Conservation (phyloP, 2,113 vertebrate species). For the Rhynchopsitta pachyrhyncha region DNA sequence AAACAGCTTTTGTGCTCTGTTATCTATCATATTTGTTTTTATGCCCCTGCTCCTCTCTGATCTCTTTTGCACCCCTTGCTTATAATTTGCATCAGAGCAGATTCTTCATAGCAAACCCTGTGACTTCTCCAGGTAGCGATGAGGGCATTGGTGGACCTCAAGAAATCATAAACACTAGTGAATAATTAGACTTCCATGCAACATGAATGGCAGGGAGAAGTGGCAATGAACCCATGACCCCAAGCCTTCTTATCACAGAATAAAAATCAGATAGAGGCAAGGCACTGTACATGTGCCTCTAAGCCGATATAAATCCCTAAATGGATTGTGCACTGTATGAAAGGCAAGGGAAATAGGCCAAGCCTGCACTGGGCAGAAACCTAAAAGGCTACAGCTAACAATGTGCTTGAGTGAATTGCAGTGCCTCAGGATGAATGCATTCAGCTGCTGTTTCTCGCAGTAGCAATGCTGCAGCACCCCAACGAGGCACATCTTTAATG, state of each 20-base stretch:
- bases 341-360: conserved; percentile 62
- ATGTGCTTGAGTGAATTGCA: neutral
- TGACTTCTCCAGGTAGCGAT: neutral
- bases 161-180: neutral
- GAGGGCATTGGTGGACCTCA: neutral
- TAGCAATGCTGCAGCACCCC: neutral
- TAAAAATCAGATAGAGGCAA: conserved; percentile 55
- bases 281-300: conserved; percentile 44
- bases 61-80: neutral
- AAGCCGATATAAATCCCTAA: conserved; percentile 68
- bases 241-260: conserved; percentile 49
- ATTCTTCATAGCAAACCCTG: neutral
- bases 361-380: conserved; percentile 1
- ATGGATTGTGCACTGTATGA: conserved; percentile 54
- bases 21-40: neutral
- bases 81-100: neutral
- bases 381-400: conserved; percentile 44
- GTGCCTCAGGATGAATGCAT: neutral
- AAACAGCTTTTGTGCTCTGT: neutral
- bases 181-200: neutral
- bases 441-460: neutral
- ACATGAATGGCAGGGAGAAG: neutral
- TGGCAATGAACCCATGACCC: conserved; percentile 1
- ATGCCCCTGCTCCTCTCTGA: neutral
- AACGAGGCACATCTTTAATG: neutral